These are phyloP conservation scores for Anolis carolinensis DNA, from an alignment of 2,113 vertebrate species.

Conservation along the genomic window DNA sequence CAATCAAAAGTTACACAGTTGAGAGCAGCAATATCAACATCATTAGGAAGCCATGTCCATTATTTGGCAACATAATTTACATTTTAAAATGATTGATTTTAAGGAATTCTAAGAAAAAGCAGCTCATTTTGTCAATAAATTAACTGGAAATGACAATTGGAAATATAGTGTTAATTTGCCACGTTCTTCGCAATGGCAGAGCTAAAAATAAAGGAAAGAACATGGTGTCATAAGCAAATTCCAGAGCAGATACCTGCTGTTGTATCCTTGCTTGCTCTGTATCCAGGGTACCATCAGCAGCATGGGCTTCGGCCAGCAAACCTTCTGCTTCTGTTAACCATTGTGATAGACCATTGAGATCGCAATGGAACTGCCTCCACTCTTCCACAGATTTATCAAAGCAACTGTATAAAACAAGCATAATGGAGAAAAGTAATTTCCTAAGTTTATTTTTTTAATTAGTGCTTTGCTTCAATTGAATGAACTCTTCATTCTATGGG, in stretches of 20 bases:
- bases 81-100: background rate
- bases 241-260: slow-evolving; percentile 81
- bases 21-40: background rate
- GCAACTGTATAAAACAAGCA: slow-evolving; percentile 69
- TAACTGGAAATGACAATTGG: background rate
- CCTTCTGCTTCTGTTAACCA: slow-evolving; percentile 87
- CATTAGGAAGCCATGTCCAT: background rate
- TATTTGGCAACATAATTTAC: background rate
- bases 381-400: slow-evolving; percentile 86
- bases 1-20: background rate
- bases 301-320: slow-evolving; percentile 73
- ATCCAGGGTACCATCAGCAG: slow-evolving; percentile 80
- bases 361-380: slow-evolving; percentile 92
- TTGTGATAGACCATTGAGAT: slow-evolving; percentile 87
- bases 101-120: background rate
- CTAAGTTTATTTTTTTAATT: background rate
- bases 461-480: background rate
- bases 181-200: background rate
- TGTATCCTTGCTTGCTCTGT: slow-evolving; percentile 76
- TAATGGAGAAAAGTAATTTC: fast-evolving
- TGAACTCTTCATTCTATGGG: background rate
- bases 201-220: background rate
- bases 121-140: background rate
- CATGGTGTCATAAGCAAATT: fast-evolving
- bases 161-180: background rate